Percentiles rank a stretch among this genome's conserved stretches.
phyloP scores from a whole-genome alignment of 2,797 vertebrate species.

The Cuculus canorus region DNA sequence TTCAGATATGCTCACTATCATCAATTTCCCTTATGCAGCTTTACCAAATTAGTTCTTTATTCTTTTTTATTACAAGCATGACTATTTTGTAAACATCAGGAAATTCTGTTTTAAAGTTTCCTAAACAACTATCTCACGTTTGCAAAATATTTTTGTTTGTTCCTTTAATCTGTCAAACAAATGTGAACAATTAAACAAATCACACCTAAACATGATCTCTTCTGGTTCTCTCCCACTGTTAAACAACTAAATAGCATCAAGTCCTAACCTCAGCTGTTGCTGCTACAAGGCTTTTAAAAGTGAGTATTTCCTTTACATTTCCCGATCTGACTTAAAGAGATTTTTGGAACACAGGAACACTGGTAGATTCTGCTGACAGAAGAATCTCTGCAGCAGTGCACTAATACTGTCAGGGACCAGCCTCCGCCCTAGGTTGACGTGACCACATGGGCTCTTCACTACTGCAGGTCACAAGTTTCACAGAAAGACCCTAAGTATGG shows the following conservation, averaged over 20 bases:
- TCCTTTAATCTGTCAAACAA: slow-evolving; percentile 6
- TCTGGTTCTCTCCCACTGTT: neutral
- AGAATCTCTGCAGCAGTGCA: neutral
- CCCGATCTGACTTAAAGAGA: neutral
- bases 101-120: neutral
- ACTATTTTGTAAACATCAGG: neutral
- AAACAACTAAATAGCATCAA: neutral
- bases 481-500: neutral
- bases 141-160: neutral
- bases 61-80: neutral
- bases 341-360: neutral
- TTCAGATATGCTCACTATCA: neutral
- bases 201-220: neutral
- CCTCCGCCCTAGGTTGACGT: neutral
- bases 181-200: neutral
- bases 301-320: neutral
- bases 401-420: neutral
- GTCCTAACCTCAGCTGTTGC: neutral
- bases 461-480: neutral
- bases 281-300: neutral
- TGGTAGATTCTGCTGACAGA: neutral
- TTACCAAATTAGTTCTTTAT: neutral
- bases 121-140: neutral
- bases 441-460: neutral
- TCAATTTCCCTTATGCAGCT: neutral